These are phyloP conservation scores for Calycopis cecrops DNA, from an alignment of 1,140 invertebrate genomes.

Conservation along the genomic window DNA sequence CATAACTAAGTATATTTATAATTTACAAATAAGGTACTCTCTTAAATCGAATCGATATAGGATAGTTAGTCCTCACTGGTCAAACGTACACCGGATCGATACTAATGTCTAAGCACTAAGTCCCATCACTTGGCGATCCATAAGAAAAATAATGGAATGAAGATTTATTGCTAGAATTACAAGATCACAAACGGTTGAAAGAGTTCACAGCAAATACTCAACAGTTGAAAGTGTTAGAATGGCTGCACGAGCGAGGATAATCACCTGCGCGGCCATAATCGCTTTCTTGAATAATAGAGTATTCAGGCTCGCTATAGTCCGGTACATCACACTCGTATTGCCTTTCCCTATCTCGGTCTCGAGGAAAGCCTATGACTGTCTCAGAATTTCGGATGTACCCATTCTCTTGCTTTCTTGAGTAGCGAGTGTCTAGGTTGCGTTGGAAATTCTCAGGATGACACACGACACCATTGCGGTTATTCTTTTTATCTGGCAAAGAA, in stretches of 20 bases:
- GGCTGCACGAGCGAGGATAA: slow-evolving; percentile 61
- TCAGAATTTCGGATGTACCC: slow-evolving; percentile 65
- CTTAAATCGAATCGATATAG: slow-evolving; percentile 63
- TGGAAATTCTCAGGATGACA: slow-evolving; percentile 69
- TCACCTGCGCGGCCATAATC: slow-evolving; percentile 49
- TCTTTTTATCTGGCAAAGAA: slow-evolving; percentile 64
- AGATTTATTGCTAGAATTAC: slow-evolving; percentile 75
- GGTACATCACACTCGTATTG: slow-evolving; percentile 35
- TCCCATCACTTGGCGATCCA: slow-evolving; percentile 47
- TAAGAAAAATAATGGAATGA: slow-evolving; percentile 73
- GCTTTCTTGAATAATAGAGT: slow-evolving; percentile 67
- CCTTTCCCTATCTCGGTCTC: slow-evolving; percentile 47
- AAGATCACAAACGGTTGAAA: slow-evolving; percentile 69
- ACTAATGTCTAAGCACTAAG: slow-evolving; percentile 62
- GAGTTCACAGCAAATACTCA: slow-evolving; percentile 50
- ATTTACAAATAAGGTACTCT: slow-evolving; percentile 72
- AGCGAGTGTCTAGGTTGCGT: slow-evolving; percentile 65
- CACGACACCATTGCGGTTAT: slow-evolving; percentile 60
- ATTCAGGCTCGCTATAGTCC: slow-evolving; percentile 68
- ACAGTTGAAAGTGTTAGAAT: slow-evolving; percentile 74
- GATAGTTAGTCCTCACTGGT: slow-evolving; percentile 65
- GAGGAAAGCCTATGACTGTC: slow-evolving; percentile 58
- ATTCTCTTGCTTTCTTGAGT: slow-evolving; percentile 69
- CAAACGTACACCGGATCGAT: slow-evolving; percentile 52
- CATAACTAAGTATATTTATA: slow-evolving; percentile 70